These are phyloP conservation scores for Phyllopteryx taeniolatus DNA, from an alignment of 2,113 vertebrate genomes.

Conservation along the genomic window DNA sequence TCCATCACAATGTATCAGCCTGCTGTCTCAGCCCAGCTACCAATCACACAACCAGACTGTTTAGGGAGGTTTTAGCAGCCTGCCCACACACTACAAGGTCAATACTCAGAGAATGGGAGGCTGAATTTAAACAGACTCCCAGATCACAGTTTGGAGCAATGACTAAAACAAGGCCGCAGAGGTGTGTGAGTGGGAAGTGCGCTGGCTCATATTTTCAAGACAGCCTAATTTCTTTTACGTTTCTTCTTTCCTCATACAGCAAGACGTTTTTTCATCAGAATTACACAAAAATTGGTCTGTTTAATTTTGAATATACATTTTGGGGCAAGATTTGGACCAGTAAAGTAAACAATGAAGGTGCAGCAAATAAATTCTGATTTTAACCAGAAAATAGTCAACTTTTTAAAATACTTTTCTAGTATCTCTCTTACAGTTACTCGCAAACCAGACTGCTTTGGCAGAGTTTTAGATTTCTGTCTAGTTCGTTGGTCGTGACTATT, in stretches of 20 bases:
- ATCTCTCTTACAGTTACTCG: neutral
- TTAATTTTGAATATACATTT: neutral
- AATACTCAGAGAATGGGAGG: slow-evolving; percentile 11
- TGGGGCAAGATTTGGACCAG: neutral
- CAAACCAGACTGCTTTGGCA: neutral
- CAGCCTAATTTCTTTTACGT: neutral
- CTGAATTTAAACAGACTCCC: slow-evolving; percentile 42
- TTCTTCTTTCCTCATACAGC: neutral
- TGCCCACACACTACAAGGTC: slow-evolving; percentile 58
- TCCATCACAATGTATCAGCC: slow-evolving; percentile 44
- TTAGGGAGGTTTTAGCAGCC: slow-evolving; percentile 40
- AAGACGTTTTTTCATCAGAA: neutral
- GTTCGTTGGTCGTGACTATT: neutral
- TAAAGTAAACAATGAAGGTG: neutral
- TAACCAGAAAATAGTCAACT: too few relatives aligned
- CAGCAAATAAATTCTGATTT: neutral
- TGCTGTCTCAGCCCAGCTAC: slow-evolving; percentile 12
- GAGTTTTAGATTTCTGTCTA: neutral
- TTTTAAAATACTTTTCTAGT: neutral
- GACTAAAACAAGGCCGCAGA: slow-evolving; percentile 7
- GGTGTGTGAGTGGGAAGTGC: neutral
- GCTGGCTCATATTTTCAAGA: neutral
- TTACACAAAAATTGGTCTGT: neutral
- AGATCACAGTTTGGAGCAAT: slow-evolving; percentile 7
- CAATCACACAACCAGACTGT: slow-evolving; percentile 18